A percentile compares a stretch with the other conserved stretches of the same genome.
Conservation (phyloP, 1,140 invertebrate species). For the Heliconius eleuchia region DNA sequence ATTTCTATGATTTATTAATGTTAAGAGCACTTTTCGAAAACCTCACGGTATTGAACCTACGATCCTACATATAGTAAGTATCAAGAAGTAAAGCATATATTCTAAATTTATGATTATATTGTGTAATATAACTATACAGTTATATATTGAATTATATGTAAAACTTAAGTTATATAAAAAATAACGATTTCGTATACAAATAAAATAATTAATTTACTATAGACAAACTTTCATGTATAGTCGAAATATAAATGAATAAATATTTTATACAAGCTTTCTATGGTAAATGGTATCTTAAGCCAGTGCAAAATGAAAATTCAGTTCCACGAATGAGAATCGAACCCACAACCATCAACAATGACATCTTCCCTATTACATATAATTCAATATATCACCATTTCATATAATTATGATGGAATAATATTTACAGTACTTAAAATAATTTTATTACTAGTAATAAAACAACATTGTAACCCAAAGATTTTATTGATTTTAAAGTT, state of each 20-base stretch:
- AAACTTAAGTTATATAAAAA: not conserved
- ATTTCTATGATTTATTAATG: conserved; percentile 10
- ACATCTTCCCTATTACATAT: not conserved
- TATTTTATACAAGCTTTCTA: too few relatives aligned
- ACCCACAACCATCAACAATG: too few relatives aligned
- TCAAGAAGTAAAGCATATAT: conserved; percentile 70
- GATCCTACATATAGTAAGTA: conserved; percentile 21
- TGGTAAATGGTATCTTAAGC: not conserved
- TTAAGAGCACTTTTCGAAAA: conserved; percentile 28
- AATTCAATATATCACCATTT: conserved; percentile 19
- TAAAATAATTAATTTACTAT: too few relatives aligned
- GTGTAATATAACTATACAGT: not conserved
- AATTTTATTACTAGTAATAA: conserved; percentile 50
- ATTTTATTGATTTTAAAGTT: conserved; percentile 71
- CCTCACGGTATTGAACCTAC: not conserved
- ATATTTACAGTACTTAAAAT: conserved; percentile 52
- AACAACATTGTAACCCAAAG: conserved; percentile 64
- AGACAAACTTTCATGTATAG: too few relatives aligned
- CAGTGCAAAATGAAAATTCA: too few relatives aligned
- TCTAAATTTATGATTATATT: conserved; percentile 62
- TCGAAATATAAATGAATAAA: too few relatives aligned
- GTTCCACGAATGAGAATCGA: too few relatives aligned
- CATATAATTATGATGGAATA: conserved; percentile 26
- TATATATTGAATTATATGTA: conserved; percentile 2
- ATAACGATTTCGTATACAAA: too few relatives aligned